Percentiles rank a stretch among this genome's conserved stretches.
Conservation (phyloP, 2,797 vertebrate genomes). For the Sciaenops ocellatus region DNA sequence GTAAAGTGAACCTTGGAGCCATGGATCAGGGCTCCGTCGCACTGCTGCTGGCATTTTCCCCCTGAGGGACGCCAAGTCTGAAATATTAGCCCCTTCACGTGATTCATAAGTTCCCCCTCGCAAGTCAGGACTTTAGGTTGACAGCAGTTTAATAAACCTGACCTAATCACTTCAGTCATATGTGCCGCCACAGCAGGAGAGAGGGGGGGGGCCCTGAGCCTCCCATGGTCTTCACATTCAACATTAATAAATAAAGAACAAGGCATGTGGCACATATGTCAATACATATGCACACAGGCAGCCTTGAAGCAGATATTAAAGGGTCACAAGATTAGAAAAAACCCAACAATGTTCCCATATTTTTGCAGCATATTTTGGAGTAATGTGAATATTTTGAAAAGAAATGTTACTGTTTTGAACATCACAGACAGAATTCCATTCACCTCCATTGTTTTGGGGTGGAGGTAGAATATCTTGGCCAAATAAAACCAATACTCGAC, state of each 20-base stretch:
- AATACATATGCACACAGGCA: conserved; percentile 12
- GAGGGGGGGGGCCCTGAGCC: neutral
- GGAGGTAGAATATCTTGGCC: neutral
- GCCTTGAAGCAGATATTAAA: neutral
- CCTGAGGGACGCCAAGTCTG: conserved; percentile 33
- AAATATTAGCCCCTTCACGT: conserved; percentile 73
- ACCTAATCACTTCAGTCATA: conserved; percentile 62
- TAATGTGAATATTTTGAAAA: neutral
- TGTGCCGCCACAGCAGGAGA: conserved; percentile 40
- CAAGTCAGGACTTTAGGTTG: conserved; percentile 60
- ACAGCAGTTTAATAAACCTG: conserved; percentile 65
- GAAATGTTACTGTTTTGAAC: neutral
- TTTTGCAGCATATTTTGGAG: neutral
- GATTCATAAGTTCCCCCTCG: conserved; percentile 65
- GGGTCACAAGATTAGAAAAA: neutral
- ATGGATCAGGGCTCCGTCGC: conserved; percentile 28
- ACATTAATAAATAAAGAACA: conserved; percentile 14
- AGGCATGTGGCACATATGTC: neutral
- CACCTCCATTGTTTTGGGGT: neutral
- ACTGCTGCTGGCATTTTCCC: conserved; percentile 27
- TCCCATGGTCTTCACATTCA: conserved; percentile 16
- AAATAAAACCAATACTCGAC: conserved; percentile 6
- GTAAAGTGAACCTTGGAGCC: conserved; percentile 40
- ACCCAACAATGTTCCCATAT: neutral
- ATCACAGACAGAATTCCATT: neutral